Percentiles rank a stretch among this genome's conserved stretches.
Conservation (phyloP, 2,797 vertebrate genomes). For the Tokudaia tokunoshimensis region DNA sequence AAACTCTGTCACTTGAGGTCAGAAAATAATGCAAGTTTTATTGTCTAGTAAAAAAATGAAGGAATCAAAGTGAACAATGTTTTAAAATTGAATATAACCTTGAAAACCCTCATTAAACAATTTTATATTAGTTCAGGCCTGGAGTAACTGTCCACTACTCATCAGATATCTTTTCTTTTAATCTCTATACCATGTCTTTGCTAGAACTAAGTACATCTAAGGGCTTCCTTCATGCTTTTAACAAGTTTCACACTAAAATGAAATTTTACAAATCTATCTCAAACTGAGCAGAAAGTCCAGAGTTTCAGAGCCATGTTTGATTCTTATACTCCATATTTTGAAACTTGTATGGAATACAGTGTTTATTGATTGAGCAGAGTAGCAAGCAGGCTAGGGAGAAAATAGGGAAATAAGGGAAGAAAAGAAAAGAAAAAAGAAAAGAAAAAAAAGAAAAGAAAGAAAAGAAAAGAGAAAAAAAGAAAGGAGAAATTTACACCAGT, state of each 20-base stretch:
- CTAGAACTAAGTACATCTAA: background rate
- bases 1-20: background rate
- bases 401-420: no score
- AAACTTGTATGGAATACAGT: background rate
- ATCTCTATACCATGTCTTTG: background rate
- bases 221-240: background rate
- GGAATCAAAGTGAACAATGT: background rate
- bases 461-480: no score
- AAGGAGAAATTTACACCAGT: background rate
- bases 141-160: background rate
- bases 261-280: background rate
- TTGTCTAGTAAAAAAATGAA: background rate
- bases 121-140: background rate
- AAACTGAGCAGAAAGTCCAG: background rate
- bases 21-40: slow-evolving; percentile 12
- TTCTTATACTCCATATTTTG: background rate
- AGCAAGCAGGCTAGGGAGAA: no score
- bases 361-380: background rate
- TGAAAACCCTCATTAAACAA: background rate
- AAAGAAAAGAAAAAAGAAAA: background rate
- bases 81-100: background rate
- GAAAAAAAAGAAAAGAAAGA: no score
- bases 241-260: background rate
- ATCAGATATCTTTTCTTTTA: background rate
- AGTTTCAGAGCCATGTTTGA: background rate